Evolutionary conservation across 2,113 vertebrate genomes (phyloP), one percentile per base, ranked within the genome.

Genomic region (Diadophis punctatus): DNA sequence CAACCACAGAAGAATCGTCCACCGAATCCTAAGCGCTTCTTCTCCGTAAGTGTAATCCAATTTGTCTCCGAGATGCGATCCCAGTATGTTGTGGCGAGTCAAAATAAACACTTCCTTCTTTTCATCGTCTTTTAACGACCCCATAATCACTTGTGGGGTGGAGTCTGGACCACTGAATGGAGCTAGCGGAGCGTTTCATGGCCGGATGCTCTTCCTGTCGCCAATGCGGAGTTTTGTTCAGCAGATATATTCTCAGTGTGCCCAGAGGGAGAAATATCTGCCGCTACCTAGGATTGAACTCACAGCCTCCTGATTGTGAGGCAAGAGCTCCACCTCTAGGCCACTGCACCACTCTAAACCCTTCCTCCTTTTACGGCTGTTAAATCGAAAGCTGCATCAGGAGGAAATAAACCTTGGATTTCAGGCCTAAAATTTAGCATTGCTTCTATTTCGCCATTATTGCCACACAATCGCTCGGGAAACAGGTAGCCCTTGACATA

Each of bases 11-110:
- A 93, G 90, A 80, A 94, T 93, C 90, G 87, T 96, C 88, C 95
- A 94, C 96, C 96, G 96, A 96, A 97, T 94, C 94, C 80, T 94
- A 90, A 95, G 94, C 91, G 94, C 91, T 87, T 96, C 88, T 63
- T 48, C n/a, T n/a, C n/a, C 90, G 92, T 94, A 96, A 95, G 43
- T 92, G 93, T 90, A 96, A 94, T 60, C 1, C 39, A 93, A 93
- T 90, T 96, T 96, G n/a, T 86, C 91, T 94, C 80, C 4, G 0
- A 95, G 96, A 95, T 30, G 34, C 63, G 93, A 93, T 56, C 49
- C 55, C 93, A 87, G 74, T 51, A 22, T n/a, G 80, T 90, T 55
- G 53, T 16, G 85, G 88, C 90, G 96, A 95, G 48, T 94, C 94
- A 93, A 95, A 87, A 92, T 94, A 96, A 97, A 95, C 92, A 22